These are phyloP conservation scores for Toxotes chatareus DNA, from an alignment of 2,113 vertebrate species.

Conservation along the genomic window DNA sequence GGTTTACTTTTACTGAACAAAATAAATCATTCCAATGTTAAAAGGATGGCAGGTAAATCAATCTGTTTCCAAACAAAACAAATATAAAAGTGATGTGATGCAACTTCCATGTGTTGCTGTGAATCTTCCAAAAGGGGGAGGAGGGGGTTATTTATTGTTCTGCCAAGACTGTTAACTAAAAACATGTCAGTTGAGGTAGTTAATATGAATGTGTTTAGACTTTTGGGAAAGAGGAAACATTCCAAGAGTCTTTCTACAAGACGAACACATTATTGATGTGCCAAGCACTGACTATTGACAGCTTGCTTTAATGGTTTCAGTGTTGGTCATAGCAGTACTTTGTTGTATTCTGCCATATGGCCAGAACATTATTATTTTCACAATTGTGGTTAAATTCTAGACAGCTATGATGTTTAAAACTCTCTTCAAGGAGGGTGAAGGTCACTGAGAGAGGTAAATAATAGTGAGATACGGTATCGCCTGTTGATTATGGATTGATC, in stretches of 20 bases:
- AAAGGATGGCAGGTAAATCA: too few relatives aligned
- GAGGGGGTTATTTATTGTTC: too few relatives aligned
- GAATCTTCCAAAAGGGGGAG: too few relatives aligned
- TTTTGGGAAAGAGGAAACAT: neutral
- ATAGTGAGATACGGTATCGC: slow-evolving; percentile 3
- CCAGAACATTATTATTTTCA: neutral
- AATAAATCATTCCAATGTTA: too few relatives aligned
- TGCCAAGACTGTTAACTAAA: neutral
- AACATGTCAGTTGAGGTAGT: neutral
- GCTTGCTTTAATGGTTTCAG: neutral
- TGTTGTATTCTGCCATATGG: neutral
- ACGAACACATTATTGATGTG: neutral
- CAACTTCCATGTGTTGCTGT: too few relatives aligned
- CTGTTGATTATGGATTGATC: slow-evolving; percentile 41
- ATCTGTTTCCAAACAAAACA: too few relatives aligned
- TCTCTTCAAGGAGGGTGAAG: neutral
- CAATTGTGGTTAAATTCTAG: neutral
- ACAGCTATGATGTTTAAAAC: neutral
- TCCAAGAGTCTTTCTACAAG: neutral
- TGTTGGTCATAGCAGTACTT: neutral
- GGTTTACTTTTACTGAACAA: too few relatives aligned
- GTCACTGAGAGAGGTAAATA: slow-evolving; percentile 9
- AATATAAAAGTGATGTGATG: too few relatives aligned
- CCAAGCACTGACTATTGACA: neutral
- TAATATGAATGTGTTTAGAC: neutral